Evolutionary conservation across 2,888 invertebrate genomes (phyloP).

Genomic region (Nudaria mundana): DNA sequence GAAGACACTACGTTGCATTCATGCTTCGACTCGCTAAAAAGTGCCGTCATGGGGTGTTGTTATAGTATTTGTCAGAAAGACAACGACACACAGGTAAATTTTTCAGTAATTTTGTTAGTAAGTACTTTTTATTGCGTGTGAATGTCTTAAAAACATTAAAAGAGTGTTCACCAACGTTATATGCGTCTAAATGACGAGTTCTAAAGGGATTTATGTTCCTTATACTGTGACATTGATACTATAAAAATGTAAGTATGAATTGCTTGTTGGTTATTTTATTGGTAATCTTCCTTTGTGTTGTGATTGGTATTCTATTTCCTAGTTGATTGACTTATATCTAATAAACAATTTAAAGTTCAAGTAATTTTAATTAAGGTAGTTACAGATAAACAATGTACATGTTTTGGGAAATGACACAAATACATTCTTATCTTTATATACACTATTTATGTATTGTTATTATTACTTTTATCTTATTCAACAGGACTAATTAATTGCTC

Average conservation of each 20-base stretch:
- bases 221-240: slow-evolving; percentile 10
- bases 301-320: too few species aligned
- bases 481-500: background rate
- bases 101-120: slow-evolving; percentile 13
- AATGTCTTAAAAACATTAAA: background rate
- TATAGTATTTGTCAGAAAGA: slow-evolving; percentile 88
- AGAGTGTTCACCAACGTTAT: slow-evolving; percentile 1
- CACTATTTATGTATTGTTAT: background rate
- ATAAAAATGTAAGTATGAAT: slow-evolving; percentile 4
- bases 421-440: background rate
- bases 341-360: slow-evolving; percentile 10
- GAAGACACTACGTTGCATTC: slow-evolving; percentile 71
- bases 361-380: background rate
- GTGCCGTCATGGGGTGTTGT: slow-evolving; percentile 84
- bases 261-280: slow-evolving; percentile 25
- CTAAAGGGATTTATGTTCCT: slow-evolving; percentile 4
- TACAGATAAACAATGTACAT: slow-evolving; percentile 5
- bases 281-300: too few species aligned
- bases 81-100: slow-evolving; percentile 83
- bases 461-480: background rate
- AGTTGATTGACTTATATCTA: slow-evolving; percentile 47
- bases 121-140: slow-evolving; percentile 6
- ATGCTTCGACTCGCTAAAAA: slow-evolving; percentile 74
- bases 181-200: slow-evolving; percentile 9
- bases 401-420: slow-evolving; percentile 11